Conservation (phyloP, 2,888 invertebrate species). For the Malacosoma neustria region DNA sequence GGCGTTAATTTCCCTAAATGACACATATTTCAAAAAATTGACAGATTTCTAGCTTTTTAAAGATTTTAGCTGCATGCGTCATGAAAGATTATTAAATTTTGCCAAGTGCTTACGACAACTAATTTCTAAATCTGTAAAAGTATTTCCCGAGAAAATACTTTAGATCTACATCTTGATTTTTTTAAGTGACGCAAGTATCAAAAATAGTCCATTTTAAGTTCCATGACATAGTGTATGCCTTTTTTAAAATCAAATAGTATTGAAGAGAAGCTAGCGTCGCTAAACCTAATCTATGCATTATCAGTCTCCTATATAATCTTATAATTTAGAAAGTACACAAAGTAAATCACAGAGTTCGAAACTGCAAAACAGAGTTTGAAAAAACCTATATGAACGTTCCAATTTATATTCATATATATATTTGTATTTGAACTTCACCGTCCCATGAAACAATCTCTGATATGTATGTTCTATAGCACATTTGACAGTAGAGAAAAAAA, state of each 20-base stretch:
- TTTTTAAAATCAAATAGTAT: constrained; percentile 6
- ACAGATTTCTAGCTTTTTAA: constrained; percentile 43
- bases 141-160: constrained; percentile 1
- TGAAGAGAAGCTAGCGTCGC: constrained; percentile 69
- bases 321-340: constrained; percentile 72
- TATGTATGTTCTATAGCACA: constrained; percentile 70
- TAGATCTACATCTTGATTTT: background rate
- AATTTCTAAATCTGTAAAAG: constrained; percentile 16
- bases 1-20: constrained; percentile 51
- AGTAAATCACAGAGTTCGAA: constrained; percentile 72
- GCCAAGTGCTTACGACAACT: too few species aligned
- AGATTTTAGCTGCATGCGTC: constrained; percentile 30
- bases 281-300: constrained; percentile 74
- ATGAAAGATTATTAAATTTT: too few species aligned
- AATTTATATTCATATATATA: constrained; percentile 13
- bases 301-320: constrained; percentile 75
- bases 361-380: constrained; percentile 64
- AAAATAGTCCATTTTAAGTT: constrained; percentile 12
- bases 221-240: constrained; percentile 16
- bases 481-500: constrained; percentile 43
- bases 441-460: constrained; percentile 58
- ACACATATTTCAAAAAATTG: constrained; percentile 68
- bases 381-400: constrained; percentile 45
- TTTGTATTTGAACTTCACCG: constrained; percentile 33
- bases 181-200: constrained; percentile 18